Conservation (phyloP, 2,113 vertebrate genomes). For the Aythya baeri region DNA sequence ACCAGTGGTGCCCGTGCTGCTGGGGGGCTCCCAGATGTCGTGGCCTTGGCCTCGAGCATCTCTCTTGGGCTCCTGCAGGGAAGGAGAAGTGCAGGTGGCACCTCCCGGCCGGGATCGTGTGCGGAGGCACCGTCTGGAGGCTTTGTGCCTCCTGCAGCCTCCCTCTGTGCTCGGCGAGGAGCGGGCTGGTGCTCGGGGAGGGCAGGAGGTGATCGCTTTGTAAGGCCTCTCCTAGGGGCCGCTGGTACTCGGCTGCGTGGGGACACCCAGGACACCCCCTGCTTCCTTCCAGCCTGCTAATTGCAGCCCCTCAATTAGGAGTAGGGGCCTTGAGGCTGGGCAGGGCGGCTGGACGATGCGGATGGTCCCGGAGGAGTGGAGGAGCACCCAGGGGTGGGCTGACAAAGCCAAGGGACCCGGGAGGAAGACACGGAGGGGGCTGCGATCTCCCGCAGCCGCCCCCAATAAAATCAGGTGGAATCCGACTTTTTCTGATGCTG, state of each 20-base stretch:
- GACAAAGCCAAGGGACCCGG: background rate
- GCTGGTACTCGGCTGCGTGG: background rate
- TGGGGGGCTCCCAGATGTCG: too few relatives aligned
- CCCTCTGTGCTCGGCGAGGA: background rate
- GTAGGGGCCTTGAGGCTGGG: background rate
- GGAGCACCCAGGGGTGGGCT: background rate
- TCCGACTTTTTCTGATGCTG: background rate
- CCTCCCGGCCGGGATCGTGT: fast-evolving
- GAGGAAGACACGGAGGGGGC: too few relatives aligned
- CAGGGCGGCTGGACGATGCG: fast-evolving
- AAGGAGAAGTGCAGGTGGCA: background rate
- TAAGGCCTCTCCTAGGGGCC: background rate
- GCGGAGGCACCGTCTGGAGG: background rate
- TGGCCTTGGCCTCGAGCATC: background rate
- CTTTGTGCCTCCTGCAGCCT: background rate
- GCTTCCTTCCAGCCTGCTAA: background rate
- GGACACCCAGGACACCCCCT: fast-evolving
- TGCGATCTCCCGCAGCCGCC: background rate
- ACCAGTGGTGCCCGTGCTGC: fast-evolving
- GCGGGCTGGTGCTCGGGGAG: too few relatives aligned
- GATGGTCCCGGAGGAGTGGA: background rate
- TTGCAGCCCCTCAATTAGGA: background rate
- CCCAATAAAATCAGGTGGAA: fast-evolving
- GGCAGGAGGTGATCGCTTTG: background rate
- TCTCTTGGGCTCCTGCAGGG: background rate